Percentiles rank a stretch among this genome's conserved stretches.
phyloP scores from a whole-genome alignment of 2,113 vertebrate genomes.

The Morone saxatilis region DNA sequence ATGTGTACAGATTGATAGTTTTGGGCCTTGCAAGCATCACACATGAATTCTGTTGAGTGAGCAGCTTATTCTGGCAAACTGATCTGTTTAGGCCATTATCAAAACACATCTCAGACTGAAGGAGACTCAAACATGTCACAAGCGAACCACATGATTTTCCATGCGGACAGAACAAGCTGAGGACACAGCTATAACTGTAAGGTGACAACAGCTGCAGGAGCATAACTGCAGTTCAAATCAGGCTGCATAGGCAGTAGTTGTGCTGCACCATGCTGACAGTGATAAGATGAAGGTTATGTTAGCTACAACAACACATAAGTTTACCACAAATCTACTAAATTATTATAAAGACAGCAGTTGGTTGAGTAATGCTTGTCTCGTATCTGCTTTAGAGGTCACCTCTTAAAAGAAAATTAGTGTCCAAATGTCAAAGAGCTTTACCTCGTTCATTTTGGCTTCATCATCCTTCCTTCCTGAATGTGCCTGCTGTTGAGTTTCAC shows the following conservation, averaged over 20 bases:
- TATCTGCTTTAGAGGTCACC: not conserved
- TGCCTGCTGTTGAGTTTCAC: slow-evolving; percentile 61
- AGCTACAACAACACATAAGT: not conserved
- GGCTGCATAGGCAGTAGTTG: slow-evolving; percentile 3
- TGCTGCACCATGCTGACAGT: not conserved
- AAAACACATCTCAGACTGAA: slow-evolving; percentile 9
- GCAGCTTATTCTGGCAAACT: not conserved
- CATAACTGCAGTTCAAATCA: slow-evolving; percentile 34
- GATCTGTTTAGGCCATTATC: not conserved
- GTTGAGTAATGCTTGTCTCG: not conserved
- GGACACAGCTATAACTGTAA: slow-evolving; percentile 67
- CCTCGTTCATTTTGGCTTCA: slow-evolving; percentile 53
- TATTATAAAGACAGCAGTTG: not conserved
- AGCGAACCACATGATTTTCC: slow-evolving; percentile 45
- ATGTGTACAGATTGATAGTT: not conserved
- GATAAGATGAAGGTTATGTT: not conserved
- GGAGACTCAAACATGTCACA: slow-evolving; percentile 46
- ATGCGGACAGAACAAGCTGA: slow-evolving; percentile 47
- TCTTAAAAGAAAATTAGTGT: not conserved
- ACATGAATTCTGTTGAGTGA: not conserved
- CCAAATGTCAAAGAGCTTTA: slow-evolving; percentile 36
- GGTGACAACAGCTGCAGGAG: slow-evolving; percentile 71
- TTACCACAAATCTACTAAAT: not conserved
- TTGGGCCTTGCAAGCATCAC: not conserved
- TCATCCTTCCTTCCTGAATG: slow-evolving; percentile 35